Evolutionary conservation across 2,888 invertebrate species (phyloP), one percentile per base, ranked within the genome.

Genomic region (Fabriciana adippe): DNA sequence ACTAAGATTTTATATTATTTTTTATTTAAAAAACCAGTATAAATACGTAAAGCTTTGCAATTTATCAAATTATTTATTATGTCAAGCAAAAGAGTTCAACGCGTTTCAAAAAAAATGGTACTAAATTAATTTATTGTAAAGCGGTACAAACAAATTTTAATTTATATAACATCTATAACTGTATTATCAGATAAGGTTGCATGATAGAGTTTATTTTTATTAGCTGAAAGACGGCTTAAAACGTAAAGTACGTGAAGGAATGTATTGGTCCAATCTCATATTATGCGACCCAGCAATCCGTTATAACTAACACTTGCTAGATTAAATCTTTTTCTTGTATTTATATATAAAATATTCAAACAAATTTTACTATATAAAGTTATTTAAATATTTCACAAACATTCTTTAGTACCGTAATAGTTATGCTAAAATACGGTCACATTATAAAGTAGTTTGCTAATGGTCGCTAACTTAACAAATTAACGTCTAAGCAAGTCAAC

Each of bases 371-470:
- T 26, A 26, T 21, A 21, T 8, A 35, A 35, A 11, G 11, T 41
- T 41, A 41, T 41, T 41, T 41, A 41, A 41, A 11, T 11, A 41
- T 41, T 11, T 11, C 11, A 41, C 35, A 41, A 41, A 41, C 35
- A 41, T 41, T 41, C 35, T 41, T 41, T 11, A 41, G 11, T 41
- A 41, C 35, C 11, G 35, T 41, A 41, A 41, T 11, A 11, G 11
- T 61, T 66, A 50, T 18, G 50, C 41, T 55, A 48, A 57, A 56
- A 66, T 51, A 64, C 48, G 55, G 67, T 66, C 55, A 55, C 54
- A 67, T 63, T 72, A 63, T 65, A 60, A 65, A 66, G 55, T 48
- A 55, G 65, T 69, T 62, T 67, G 57, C 55, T 65, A 72, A 65
- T 67, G 16, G 53, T 55, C 65, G 65, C 67, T 67, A 66, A 59